Conservation (phyloP, 2,888 invertebrate species). For the Aromia moschata region DNA sequence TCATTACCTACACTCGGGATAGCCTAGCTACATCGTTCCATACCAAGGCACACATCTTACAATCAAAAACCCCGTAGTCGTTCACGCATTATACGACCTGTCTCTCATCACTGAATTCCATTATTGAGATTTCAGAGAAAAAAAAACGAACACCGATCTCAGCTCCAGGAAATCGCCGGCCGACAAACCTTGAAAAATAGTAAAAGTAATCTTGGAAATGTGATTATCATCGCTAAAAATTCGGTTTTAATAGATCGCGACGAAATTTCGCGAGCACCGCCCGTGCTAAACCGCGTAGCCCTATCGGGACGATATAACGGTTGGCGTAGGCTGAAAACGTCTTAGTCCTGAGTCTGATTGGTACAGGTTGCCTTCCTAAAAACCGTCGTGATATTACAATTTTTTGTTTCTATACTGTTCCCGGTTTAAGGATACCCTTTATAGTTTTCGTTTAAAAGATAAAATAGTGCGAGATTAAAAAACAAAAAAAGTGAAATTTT, state of each 20-base stretch:
- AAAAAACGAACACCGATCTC: background rate
- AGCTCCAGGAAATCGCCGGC: background rate
- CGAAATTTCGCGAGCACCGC: background rate
- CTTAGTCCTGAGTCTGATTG: constrained; percentile 13
- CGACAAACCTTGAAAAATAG: constrained; percentile 1
- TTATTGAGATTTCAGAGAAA: constrained; percentile 5
- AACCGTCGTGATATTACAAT: background rate
- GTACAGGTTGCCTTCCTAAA: constrained; percentile 7
- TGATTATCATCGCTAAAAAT: background rate
- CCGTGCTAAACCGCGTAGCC: constrained; percentile 2
- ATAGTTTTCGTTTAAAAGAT: background rate
- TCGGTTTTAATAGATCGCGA: background rate
- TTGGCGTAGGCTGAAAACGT: constrained; percentile 4
- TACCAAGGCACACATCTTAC: too few relatives aligned
- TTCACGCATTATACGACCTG: too few relatives aligned
- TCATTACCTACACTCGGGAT: too few relatives aligned
- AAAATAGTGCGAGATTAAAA: too few relatives aligned
- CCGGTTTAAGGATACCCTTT: background rate
- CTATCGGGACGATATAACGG: constrained; percentile 5
- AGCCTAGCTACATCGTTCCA: too few relatives aligned
- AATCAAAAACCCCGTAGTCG: too few relatives aligned
- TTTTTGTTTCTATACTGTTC: background rate
- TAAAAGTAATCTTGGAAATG: background rate
- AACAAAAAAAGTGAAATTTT: background rate
- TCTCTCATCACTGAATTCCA: background rate